Percentiles rank a stretch among this genome's conserved stretches.
Evolutionary conservation across 2,888 invertebrate genomes (phyloP).

Genomic region (Drosophila infuscata): DNA sequence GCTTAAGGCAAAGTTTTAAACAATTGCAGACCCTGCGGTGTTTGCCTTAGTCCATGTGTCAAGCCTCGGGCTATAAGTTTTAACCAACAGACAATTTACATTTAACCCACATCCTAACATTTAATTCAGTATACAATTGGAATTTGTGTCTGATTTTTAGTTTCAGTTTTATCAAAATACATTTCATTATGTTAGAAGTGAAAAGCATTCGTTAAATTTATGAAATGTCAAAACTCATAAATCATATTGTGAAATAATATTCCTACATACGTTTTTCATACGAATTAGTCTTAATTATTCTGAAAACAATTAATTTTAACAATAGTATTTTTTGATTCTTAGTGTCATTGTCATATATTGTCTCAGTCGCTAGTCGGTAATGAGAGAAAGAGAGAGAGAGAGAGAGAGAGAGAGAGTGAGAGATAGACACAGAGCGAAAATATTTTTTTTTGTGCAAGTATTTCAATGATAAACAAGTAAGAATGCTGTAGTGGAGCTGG

Average conservation of each 20-base stretch:
- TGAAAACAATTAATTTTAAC: neutral
- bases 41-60: neutral
- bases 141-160: neutral
- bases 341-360: neutral
- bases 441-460: conserved; percentile 22
- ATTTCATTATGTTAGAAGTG: neutral
- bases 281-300: neutral
- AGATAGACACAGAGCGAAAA: too few species aligned
- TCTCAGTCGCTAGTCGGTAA: neutral
- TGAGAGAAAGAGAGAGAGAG: too few species aligned
- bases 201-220: too few species aligned
- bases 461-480: conserved; percentile 31
- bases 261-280: neutral
- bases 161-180: neutral
- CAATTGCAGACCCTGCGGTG: neutral
- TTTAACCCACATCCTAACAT: neutral
- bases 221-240: neutral
- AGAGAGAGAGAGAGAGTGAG: too few species aligned
- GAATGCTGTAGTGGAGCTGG: too few species aligned
- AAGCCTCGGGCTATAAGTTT: neutral
- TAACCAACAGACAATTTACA: neutral
- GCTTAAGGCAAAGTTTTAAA: conserved; percentile 3
- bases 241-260: neutral
- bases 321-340: neutral
- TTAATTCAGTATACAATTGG: neutral